phyloP scores from a whole-genome alignment of 2,888 invertebrate species.

The Drosophila mercatorum region DNA sequence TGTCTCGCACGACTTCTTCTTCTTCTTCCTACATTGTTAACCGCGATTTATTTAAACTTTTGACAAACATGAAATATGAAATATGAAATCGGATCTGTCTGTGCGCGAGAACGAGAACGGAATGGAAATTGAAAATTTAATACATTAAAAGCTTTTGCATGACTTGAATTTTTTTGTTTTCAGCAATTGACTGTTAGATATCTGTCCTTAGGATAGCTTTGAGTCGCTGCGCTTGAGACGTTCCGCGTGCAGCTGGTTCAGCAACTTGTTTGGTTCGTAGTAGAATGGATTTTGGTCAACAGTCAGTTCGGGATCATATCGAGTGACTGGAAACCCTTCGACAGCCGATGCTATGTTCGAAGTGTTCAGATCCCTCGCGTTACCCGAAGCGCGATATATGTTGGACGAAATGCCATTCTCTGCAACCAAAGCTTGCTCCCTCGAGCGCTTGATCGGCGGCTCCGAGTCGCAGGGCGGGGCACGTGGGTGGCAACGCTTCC shows the following conservation, averaged over 20 bases:
- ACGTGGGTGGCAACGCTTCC: not conserved
- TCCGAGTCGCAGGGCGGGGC: not conserved
- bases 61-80: not conserved
- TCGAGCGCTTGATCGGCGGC: not conserved
- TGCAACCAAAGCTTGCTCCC: not conserved
- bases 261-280: conserved; percentile 35
- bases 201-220: not conserved
- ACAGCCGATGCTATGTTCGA: not conserved
- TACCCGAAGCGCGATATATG: not conserved
- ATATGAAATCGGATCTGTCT: not conserved
- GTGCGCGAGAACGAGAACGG: not conserved
- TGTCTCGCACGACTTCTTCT: no score
- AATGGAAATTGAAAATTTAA: not conserved
- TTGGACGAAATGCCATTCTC: not conserved
- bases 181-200: not conserved
- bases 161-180: not conserved
- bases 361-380: not conserved
- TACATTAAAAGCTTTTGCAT: not conserved
- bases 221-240: conserved; percentile 4
- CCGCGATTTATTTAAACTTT: not conserved
- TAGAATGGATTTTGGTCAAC: conserved; percentile 32
- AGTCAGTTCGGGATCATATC: conserved; percentile 30
- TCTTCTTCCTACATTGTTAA: no score
- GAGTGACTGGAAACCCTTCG: not conserved
- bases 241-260: conserved; percentile 28